These are phyloP conservation scores for Amblyornis subalaris DNA, from an alignment of 2,113 vertebrate species.

Conservation along the genomic window DNA sequence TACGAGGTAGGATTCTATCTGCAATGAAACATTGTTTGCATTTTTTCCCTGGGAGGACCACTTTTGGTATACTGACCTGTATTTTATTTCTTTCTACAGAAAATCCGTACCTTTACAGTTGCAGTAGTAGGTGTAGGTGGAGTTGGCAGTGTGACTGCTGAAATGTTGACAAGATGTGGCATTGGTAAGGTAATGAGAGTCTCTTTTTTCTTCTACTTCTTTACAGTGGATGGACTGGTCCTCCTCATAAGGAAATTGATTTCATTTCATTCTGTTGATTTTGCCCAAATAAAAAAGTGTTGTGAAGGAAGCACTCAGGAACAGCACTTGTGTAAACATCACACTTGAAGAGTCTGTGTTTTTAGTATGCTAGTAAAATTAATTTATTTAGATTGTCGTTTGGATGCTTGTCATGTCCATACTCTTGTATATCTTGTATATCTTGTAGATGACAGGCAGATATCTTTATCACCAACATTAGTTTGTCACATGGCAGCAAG, in stretches of 20 bases:
- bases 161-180: constrained; percentile 99
- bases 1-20: constrained; percentile 84
- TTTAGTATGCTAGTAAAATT: not conserved
- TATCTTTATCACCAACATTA: not conserved
- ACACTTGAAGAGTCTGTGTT: not conserved
- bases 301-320: not conserved
- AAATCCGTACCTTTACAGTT: constrained; percentile 89
- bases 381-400: not conserved
- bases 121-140: constrained; percentile 94
- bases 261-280: not conserved
- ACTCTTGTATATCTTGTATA: no score
- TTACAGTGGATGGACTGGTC: not conserved
- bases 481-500: not conserved
- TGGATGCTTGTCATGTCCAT: not conserved
- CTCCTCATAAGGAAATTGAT: not conserved
- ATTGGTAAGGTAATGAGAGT: constrained; percentile 96
- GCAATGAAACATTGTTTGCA: not conserved
- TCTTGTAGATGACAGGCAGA: not conserved
- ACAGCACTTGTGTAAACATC: not conserved
- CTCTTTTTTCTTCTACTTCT: constrained; percentile 1
- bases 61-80: not conserved
- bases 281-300: not conserved
- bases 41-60: not conserved
- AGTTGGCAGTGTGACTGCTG: constrained; percentile 95
- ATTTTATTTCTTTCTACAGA: constrained; percentile 70